These are phyloP conservation scores for Varanus salvator DNA, from an alignment of 2,113 vertebrate genomes.

Conservation along the genomic window DNA sequence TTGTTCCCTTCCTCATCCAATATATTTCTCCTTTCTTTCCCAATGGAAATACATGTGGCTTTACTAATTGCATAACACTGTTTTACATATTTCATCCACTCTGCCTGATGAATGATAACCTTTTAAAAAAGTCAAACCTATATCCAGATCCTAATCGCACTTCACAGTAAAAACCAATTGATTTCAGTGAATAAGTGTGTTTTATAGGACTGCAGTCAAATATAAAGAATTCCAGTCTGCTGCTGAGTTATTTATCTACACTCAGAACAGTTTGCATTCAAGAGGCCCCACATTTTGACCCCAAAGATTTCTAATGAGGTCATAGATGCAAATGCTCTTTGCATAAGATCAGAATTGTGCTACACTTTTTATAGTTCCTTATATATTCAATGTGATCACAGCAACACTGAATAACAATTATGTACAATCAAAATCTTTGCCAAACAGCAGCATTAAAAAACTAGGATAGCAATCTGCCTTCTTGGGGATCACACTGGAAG, in stretches of 20 bases:
- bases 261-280: neutral
- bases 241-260: neutral
- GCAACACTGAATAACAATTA: no score
- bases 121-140: neutral
- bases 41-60: neutral
- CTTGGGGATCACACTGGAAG: neutral
- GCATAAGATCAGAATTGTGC: neutral
- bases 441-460: neutral
- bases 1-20: slow-evolving; percentile 1
- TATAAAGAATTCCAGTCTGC: neutral
- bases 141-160: neutral
- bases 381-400: neutral
- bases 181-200: neutral
- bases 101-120: neutral
- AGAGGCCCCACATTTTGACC: neutral
- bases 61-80: neutral
- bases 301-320: neutral
- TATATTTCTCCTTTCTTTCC: neutral
- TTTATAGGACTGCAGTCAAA: neutral
- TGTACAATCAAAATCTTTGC: neutral
- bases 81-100: neutral
- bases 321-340: neutral
- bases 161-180: neutral
- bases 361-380: neutral
- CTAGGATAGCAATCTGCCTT: neutral